Evolutionary conservation across 2,888 invertebrate species (phyloP).

Genomic region (Cryptophagus acutangulus): DNA sequence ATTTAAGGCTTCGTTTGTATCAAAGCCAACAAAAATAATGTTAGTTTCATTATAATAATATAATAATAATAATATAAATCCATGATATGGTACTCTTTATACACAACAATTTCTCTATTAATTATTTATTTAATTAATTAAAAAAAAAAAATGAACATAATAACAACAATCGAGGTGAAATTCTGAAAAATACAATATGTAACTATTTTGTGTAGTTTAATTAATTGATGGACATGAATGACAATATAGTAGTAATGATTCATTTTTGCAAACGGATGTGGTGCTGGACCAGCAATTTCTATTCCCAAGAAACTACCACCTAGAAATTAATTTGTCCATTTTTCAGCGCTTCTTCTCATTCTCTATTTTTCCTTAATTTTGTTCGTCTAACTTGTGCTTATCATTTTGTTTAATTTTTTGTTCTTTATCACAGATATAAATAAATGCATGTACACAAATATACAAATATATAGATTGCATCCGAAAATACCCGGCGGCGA

Average conservation of each 20-base stretch:
- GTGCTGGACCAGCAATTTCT: conserved; percentile 30
- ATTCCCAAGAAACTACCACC: conserved; percentile 28
- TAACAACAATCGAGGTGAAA: conserved; percentile 38
- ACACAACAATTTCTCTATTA: conserved; percentile 45
- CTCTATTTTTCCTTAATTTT: too few species aligned
- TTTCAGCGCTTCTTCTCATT: too few species aligned
- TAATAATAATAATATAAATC: too few species aligned
- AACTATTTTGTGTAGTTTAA: too few species aligned
- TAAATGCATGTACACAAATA: conserved; percentile 50
- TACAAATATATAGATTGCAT: conserved; percentile 43
- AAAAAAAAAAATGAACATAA: conserved; percentile 38
- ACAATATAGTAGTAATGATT: too few species aligned
- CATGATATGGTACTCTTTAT: conserved; percentile 48
- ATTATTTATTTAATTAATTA: conserved; percentile 27
- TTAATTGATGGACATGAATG: too few species aligned
- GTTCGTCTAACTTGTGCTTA: too few species aligned
- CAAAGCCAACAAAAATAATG: conserved; percentile 41
- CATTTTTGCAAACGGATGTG: conserved; percentile 31
- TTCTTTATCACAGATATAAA: conserved; percentile 49
- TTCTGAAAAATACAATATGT: conserved; percentile 28
- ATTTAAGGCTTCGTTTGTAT: conserved; percentile 36
- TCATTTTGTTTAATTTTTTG: conserved; percentile 2
- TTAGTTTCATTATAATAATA: conserved; percentile 38
- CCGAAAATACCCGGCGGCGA: conserved; percentile 27
- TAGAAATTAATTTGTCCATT: conserved; percentile 22